A percentile compares a stretch with the other conserved stretches of the same genome.
phyloP scores from a whole-genome alignment of 2,888 invertebrate species.

The Cetonia aurata region DNA sequence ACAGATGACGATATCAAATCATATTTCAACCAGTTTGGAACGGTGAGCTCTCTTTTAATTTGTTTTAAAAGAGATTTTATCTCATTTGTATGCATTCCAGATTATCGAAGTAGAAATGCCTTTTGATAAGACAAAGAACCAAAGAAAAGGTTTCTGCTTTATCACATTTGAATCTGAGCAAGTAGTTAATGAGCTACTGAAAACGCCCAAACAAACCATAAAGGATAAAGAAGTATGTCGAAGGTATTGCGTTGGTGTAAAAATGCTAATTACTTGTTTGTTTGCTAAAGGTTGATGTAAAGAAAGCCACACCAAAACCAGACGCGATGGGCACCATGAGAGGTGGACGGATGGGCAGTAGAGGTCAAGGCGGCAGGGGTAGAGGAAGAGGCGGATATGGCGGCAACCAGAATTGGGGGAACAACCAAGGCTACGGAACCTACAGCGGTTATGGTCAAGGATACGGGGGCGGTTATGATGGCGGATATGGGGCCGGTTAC shows the following conservation, averaged over 20 bases:
- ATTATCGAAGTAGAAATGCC: slow-evolving; percentile 97
- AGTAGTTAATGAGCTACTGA: slow-evolving; percentile 91
- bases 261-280: slow-evolving; percentile 16
- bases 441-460: slow-evolving; percentile 68
- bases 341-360: slow-evolving; percentile 76
- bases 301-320: slow-evolving; percentile 93
- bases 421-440: slow-evolving; percentile 74
- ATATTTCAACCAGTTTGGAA: slow-evolving; percentile 93
- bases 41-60: slow-evolving; percentile 72
- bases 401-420: slow-evolving; percentile 76
- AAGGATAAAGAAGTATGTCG: slow-evolving; percentile 87
- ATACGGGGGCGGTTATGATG: slow-evolving; percentile 80
- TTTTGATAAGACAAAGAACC: slow-evolving; percentile 96
- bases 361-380: slow-evolving; percentile 77
- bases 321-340: slow-evolving; percentile 72
- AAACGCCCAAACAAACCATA: slow-evolving; percentile 93
- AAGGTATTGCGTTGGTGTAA: not conserved
- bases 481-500: slow-evolving; percentile 81
- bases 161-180: slow-evolving; percentile 97
- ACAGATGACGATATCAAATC: slow-evolving; percentile 94
- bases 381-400: slow-evolving; percentile 80
- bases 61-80: slow-evolving; percentile 22
- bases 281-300: slow-evolving; percentile 84
- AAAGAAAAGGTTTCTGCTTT: slow-evolving; percentile 97
- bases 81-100: slow-evolving; percentile 68